These are phyloP conservation scores for Cercopithecus mona DNA, from an alignment of 2,113 vertebrate genomes.

Conservation along the genomic window DNA sequence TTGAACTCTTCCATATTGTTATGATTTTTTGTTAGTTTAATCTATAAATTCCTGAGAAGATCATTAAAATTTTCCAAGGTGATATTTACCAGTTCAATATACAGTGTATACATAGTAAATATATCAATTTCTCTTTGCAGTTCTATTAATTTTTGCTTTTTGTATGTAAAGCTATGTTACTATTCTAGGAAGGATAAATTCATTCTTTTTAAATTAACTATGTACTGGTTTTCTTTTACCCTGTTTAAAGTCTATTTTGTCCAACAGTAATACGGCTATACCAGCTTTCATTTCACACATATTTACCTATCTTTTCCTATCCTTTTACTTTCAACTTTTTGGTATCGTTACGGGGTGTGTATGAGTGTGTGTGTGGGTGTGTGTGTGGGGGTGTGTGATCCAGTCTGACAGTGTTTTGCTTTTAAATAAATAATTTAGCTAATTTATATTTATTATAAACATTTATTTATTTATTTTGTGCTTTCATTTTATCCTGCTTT, in stretches of 20 bases:
- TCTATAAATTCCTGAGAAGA: neutral
- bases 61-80: neutral
- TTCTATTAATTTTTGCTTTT: neutral
- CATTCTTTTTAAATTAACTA: conserved; percentile 21
- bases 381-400: neutral
- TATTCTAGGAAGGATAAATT: neutral
- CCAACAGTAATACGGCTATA: neutral
- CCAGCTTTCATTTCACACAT: neutral
- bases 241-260: neutral
- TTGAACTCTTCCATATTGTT: neutral
- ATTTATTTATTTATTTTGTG: neutral
- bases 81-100: neutral
- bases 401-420: neutral
- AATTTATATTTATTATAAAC: conserved; percentile 27
- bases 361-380: neutral
- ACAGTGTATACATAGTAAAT: neutral
- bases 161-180: neutral
- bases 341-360: neutral
- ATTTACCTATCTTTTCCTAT: neutral
- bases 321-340: neutral
- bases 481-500: neutral
- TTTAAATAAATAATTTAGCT: neutral
- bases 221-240: neutral
- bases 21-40: neutral
- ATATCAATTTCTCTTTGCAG: neutral